Base-by-base conservation (phyloP, 1,140 invertebrate species). In the Venustaconcha ellipsiformis region DNA sequence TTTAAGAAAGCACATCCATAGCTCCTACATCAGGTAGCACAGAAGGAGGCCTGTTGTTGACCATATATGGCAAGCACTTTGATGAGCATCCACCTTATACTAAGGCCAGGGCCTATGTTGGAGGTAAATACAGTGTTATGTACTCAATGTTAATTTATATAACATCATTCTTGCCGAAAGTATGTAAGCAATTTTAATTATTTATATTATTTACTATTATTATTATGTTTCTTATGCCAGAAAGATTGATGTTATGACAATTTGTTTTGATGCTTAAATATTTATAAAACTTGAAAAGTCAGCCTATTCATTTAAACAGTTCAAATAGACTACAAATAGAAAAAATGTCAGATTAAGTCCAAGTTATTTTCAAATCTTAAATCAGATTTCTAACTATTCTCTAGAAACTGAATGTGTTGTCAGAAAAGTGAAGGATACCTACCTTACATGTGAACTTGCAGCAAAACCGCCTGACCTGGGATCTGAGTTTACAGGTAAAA, bases 51-150 rank as follows among this genome's bases (percentile, higher is more conserved):
- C 78, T 79, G 30, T 15, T 62, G 55, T 69, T 87, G 37, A 82
- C 80, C 2, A 78, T 87, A 14, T 80, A 55, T 55, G 86, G 86
- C 14, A 70, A 81, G 55, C 76, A 84, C 72, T 85, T 86, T 78
- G 84, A 84, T 64, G 77, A 81, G 57, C 59, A 66, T 57, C 30
- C 75, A 15, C 75, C 75, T 1, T 77, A 77, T 63, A 30, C 14
- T 14, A 62, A 62, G 23, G 64, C 75, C 3, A 23, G 57, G 23
- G 75, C 65, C 17, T 77, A 57, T 57, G 64, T 72, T 62, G 75
- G 75, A 67, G 75, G 75, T 77, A 76, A 5, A 20, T 3, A 13
- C 23, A 62, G 15, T 48, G 37, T 6, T 0, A 0, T n/a, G n/a
- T n/a, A n/a, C n/a, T n/a, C n/a, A 48, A 48, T 48, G 37, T 48